Conservation (phyloP, 2,888 invertebrate species). For the Carcina quercana region DNA sequence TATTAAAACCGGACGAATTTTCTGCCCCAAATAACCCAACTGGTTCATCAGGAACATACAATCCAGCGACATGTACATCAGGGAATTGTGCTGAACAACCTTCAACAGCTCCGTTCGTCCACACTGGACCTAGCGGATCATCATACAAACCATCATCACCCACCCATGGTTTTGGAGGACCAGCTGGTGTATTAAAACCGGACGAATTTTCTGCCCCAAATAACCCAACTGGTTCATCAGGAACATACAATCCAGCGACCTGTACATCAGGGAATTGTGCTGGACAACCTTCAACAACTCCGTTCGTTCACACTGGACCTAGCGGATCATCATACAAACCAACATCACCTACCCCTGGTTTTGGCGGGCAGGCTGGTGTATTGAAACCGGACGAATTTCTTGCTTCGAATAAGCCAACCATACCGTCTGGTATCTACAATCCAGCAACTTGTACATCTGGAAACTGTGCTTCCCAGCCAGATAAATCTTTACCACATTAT, state of each 20-base stretch:
- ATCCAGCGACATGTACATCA: constrained; percentile 1
- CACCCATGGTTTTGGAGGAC: too few species aligned
- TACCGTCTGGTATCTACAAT: neutral
- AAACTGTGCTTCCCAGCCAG: constrained; percentile 1
- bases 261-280: constrained; percentile 14
- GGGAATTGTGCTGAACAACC: neutral
- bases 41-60: constrained; percentile 1
- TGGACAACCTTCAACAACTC: constrained; percentile 3
- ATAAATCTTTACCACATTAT: too few species aligned
- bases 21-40: constrained; percentile 1
- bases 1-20: constrained; percentile 16
- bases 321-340: neutral
- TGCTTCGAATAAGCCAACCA: neutral
- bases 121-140: neutral
- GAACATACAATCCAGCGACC: constrained; percentile 1
- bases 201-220: too few species aligned
- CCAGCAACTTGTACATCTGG: constrained; percentile 2
- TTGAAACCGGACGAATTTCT: too few species aligned
- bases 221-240: constrained; percentile 1
- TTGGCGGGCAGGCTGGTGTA: too few species aligned
- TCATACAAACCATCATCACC: neutral
- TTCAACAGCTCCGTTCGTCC: neutral
- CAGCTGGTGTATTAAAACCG: too few species aligned
- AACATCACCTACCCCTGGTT: neutral
- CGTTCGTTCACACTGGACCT: constrained; percentile 5